These are phyloP conservation scores for Lithodes maja DNA, from an alignment of 2,888 invertebrate genomes.

Conservation along the genomic window DNA sequence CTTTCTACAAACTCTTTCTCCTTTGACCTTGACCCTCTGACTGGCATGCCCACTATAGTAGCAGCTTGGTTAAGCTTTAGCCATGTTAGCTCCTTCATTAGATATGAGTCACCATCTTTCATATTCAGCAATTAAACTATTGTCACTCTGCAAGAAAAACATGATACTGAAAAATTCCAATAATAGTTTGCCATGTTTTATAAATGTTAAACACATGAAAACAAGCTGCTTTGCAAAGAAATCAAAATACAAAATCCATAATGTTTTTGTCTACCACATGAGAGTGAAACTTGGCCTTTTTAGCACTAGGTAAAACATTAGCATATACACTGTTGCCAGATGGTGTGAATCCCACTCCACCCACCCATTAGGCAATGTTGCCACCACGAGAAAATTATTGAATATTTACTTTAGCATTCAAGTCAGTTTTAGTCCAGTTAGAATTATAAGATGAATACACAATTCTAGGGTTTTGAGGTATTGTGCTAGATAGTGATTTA, in stretches of 20 bases:
- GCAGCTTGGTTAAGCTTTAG: no score
- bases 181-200: no score
- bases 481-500: not conserved
- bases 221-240: no score
- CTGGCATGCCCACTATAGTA: not conserved
- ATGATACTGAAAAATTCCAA: no score
- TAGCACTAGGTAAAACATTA: constrained; percentile 19
- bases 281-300: constrained; percentile 38
- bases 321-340: constrained; percentile 37
- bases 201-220: no score
- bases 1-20: not conserved
- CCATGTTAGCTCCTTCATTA: no score
- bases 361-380: not conserved
- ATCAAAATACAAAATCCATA: no score
- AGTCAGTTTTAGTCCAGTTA: no score
- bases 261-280: not conserved
- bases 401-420: no score
- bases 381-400: not conserved
- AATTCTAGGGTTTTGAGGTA: not conserved
- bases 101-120: no score
- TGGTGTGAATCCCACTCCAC: not conserved
- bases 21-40: constrained; percentile 37
- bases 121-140: no score
- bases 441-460: not conserved
- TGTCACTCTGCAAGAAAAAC: no score